Base-by-base conservation (phyloP, 2,888 invertebrate species). In the Tribolium freemani region DNA sequence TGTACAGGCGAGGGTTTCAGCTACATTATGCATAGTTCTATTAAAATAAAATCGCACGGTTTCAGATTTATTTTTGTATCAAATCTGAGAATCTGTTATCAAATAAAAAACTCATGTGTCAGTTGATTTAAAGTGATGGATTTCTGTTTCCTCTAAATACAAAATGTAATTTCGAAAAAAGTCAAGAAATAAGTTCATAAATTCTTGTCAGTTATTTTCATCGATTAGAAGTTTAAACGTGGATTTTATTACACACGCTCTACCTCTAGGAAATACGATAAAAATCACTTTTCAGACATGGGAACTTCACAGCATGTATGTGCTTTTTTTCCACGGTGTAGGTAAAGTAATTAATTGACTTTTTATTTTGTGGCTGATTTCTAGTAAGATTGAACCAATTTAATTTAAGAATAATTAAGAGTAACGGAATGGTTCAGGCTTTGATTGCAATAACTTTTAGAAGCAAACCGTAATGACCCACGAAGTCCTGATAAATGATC, bases 401-500 rank as follows among this genome's bases (percentile, higher is more conserved):
- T 26, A 3, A 26, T 26, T 26, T 26, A 26, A 26, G 26, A 26
- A 26, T 26, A 26, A 26, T 26, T 26, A 26, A 26, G 26, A 26
- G 5, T 5, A 26, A 26, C 5, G 5, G 26, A 26, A 26, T 26
- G 3, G 26, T 26, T 26, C 26, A 3, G 5, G 26, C 26, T 5
- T 26, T 26, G 26, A 26, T 26, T 26, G 26, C 48, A 11, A 48
- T 13, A 53, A 38, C 44, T 58, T 58, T 44, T 44, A 2, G 51
- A 58, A n/a, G 21, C 31, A 8, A 63, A 38, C 50, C 38, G 51
- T 64, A 64, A 64, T 21, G 44, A 64, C 44, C 64, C 64, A 54
- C 64, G 64, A 64, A 64, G 64, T 64, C 53, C 26, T 64, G 64
- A 64, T 64, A 51, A 64, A 64, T 64, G 64, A 51, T 53, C 64